Base-by-base conservation (phyloP, 2,888 invertebrate genomes). In the Parapristionchus giblindavisi region DNA sequence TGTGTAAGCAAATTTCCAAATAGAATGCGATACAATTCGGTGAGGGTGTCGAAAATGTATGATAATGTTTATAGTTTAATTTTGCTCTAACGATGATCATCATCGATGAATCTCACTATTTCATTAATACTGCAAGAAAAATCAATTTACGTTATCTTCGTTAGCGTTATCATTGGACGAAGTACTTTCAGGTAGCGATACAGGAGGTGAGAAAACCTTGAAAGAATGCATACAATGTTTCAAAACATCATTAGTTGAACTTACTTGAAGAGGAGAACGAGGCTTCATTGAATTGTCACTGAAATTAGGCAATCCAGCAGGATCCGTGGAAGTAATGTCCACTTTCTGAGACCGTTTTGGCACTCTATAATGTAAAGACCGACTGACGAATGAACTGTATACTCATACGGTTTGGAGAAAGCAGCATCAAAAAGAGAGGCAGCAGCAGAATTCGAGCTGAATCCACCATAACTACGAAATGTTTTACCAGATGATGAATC, bases 331-430 rank as follows among this genome's bases (percentile, higher is more conserved):
- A 8, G 66, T 21, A 17, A 51, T 17, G 24, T 66, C 38, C 24
- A 66, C 66, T 17, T 60, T 71, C 51, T 70, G 24, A 51, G 51
- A 17, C 34, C 52, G 48, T 51, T 74, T 56, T 3, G 40, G 36
- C 29, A 51, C n/a, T 8, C 74, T 61, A 24, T 8, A 29, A 21
- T 5, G 34, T 5, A 52, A 21, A 3, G n/a, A 40, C 32, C 2
- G 11, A 32, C 27, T 56, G 8, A 17, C 27, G 21, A 32, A 51
- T n/a, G 3, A n/a, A 4, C 2, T 40, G 72, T 36, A 54, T 2
- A 71, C 79, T n/a, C n/a, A 75, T 75, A 83, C 83, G 83, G 81
- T 71, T 80, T 81, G 2, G 81, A 81, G 60, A 83, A 83, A 3
- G 80, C 80, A 27, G 78, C 77, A 63, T 81, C 78, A 17, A 75